phyloP scores from a whole-genome alignment of 2,113 vertebrate species.

The Hystrix cristata region DNA sequence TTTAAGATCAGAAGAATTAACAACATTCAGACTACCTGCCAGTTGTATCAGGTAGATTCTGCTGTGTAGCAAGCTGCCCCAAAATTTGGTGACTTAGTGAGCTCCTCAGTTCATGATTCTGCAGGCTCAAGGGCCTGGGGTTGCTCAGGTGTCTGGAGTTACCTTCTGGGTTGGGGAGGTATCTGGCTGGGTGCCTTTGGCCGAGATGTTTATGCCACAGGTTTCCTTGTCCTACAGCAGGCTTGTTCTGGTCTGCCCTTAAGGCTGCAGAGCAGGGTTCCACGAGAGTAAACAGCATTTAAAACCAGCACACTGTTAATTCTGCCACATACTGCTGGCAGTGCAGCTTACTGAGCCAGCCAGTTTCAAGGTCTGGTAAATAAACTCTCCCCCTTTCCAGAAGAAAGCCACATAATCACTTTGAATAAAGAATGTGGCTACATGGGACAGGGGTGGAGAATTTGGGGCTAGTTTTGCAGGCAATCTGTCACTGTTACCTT shows the following conservation, averaged over 20 bases:
- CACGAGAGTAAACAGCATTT: background rate
- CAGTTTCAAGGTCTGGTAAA: background rate
- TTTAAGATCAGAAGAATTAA: slow-evolving; percentile 33
- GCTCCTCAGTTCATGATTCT: background rate
- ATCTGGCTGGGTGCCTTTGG: background rate
- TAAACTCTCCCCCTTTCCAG: background rate
- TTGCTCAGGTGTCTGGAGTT: background rate
- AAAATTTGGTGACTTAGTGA: background rate
- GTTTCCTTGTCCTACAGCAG: background rate
- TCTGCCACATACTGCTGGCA: background rate
- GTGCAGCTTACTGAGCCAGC: background rate
- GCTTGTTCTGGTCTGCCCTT: background rate
- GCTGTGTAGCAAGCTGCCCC: background rate
- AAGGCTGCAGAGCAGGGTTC: background rate
- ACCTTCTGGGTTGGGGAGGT: background rate
- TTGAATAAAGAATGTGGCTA: background rate
- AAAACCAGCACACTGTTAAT: background rate
- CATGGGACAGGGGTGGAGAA: background rate
- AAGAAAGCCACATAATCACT: background rate
- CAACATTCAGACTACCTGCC: background rate
- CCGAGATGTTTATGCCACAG: background rate
- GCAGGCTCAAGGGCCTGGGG: background rate
- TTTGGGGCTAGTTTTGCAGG: background rate
- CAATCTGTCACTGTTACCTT: background rate
- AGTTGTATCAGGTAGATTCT: background rate